A percentile compares a stretch with the other conserved stretches of the same genome.
These are phyloP conservation scores for Discoglossus pictus DNA, from an alignment of 2,797 vertebrate genomes.

Conservation along the genomic window DNA sequence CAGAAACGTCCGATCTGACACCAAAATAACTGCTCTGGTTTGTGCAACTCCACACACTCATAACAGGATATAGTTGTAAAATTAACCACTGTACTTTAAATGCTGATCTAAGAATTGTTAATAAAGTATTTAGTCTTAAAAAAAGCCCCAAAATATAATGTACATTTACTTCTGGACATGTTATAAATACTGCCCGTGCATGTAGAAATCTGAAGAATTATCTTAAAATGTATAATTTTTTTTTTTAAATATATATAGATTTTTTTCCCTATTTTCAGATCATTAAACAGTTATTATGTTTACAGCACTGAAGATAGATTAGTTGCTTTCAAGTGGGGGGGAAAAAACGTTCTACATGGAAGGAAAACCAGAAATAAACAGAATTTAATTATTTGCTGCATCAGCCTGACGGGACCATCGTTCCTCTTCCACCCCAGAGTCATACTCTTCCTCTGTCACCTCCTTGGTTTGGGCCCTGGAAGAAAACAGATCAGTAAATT, in stretches of 20 bases:
- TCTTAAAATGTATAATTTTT: constrained; percentile 61
- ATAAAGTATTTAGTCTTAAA: constrained; percentile 55
- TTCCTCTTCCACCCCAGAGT: constrained; percentile 92
- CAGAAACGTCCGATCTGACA: too few relatives aligned
- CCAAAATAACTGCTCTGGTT: background rate
- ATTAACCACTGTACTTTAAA: constrained; percentile 57
- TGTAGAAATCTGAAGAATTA: constrained; percentile 67
- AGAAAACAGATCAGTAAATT: constrained; percentile 50
- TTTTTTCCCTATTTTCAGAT: constrained; percentile 2
- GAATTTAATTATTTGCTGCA: constrained; percentile 88
- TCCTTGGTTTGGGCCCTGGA: constrained; percentile 86
- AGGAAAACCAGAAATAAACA: constrained; percentile 31
- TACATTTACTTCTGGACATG: constrained; percentile 67
- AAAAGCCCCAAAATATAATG: constrained; percentile 68
- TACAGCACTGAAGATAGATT: background rate
- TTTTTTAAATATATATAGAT: too few relatives aligned
- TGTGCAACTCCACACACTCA: background rate
- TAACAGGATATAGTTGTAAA: constrained; percentile 64
- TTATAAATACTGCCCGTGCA: constrained; percentile 59
- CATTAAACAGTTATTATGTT: constrained; percentile 25
- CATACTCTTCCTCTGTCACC: constrained; percentile 87
- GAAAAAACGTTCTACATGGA: constrained; percentile 12
- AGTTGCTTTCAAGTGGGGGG: background rate
- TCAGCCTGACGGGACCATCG: constrained; percentile 94
- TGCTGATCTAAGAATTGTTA: constrained; percentile 59